These are phyloP conservation scores for Lasioglossum marginatum DNA, from an alignment of 2,888 invertebrate species.

Conservation along the genomic window DNA sequence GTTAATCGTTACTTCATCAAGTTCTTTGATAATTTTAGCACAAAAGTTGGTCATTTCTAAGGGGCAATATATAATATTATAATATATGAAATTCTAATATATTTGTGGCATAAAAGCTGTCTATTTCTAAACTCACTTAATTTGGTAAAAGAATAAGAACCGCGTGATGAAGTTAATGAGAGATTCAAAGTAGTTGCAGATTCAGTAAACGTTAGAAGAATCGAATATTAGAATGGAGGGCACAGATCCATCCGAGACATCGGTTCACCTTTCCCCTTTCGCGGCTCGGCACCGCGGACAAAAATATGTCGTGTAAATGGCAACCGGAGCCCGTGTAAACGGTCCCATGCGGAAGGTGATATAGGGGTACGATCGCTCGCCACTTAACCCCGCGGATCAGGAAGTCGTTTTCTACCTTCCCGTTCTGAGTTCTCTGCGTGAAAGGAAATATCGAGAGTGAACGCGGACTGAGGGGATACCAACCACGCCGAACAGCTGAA, in stretches of 20 bases:
- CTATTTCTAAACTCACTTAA: too few species aligned
- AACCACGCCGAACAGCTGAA: slow-evolving; percentile 26
- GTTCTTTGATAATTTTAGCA: too few species aligned
- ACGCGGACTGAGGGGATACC: slow-evolving; percentile 43
- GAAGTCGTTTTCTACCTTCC: slow-evolving; percentile 51
- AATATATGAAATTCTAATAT: too few species aligned
- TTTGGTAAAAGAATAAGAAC: too few species aligned
- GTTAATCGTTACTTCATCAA: too few species aligned
- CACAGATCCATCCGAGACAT: slow-evolving; percentile 19
- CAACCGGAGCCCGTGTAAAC: slow-evolving; percentile 42
- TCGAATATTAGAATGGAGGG: neutral
- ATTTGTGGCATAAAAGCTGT: too few species aligned
- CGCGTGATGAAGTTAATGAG: neutral
- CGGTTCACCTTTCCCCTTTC: slow-evolving; percentile 54
- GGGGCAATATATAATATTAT: too few species aligned
- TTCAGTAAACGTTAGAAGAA: neutral
- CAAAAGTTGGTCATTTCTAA: too few species aligned
- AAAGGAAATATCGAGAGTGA: slow-evolving; percentile 61
- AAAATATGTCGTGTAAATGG: slow-evolving; percentile 56
- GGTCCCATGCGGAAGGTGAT: slow-evolving; percentile 51
- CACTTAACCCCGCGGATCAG: slow-evolving; percentile 55
- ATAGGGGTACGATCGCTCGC: slow-evolving; percentile 46
- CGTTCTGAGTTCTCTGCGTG: slow-evolving; percentile 25
- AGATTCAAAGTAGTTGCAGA: neutral
- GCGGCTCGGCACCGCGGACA: slow-evolving; percentile 17